Base-by-base conservation (phyloP, 1,140 invertebrate genomes). In the Neodiprion lecontei region DNA sequence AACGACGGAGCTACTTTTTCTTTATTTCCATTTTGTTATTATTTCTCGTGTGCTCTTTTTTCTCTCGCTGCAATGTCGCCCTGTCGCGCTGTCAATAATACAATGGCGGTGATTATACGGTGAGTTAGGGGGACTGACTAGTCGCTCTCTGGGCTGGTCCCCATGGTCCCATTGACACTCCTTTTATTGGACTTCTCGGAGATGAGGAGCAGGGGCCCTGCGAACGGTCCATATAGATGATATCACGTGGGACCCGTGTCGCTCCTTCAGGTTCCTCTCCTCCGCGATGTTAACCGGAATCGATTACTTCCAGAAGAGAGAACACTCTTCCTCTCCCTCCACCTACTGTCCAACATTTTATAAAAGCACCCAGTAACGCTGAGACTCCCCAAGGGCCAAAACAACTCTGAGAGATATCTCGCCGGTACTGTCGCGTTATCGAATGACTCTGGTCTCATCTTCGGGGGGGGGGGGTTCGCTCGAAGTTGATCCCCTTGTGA, bases 41-140 rank as follows among this genome's bases (percentile, higher is more conserved):
- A 40, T 40, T 40, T 40, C 28, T 40, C 28, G 28, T 40, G 28
- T 40, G 28, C 23, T 21, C 14, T 69, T 69, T 47, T 21, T 47
- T 69, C 14, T 47, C 23, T 21, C 40, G 11, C 10, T 69, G 67
- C 67, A 17, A 14, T 69, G 53, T 61, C 53, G n/a, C 53, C 67
- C 53, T 74, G 48, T 65, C 69, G 11, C 11, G 53, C 74, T 74
- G 68, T 74, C 74, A 70, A 67, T 74, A 67, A 47, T 17, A 70
- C 74, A 74, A 74, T 70, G 68, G 61, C 48, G 68, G 67, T 74
- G 73, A 74, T 74, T 74, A 74, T 68, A 50, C 47, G 69, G 28
- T 53, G 68, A 48, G 48, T 23, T 12, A 72, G 47, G 69, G n/a
- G 50, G 66, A 70, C 50, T 68, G 40, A 70, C 12, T 14, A 70